Percentiles rank a stretch among this genome's conserved stretches.
Conservation (phyloP, 2,113 vertebrate species). For the Myotis yumanensis region DNA sequence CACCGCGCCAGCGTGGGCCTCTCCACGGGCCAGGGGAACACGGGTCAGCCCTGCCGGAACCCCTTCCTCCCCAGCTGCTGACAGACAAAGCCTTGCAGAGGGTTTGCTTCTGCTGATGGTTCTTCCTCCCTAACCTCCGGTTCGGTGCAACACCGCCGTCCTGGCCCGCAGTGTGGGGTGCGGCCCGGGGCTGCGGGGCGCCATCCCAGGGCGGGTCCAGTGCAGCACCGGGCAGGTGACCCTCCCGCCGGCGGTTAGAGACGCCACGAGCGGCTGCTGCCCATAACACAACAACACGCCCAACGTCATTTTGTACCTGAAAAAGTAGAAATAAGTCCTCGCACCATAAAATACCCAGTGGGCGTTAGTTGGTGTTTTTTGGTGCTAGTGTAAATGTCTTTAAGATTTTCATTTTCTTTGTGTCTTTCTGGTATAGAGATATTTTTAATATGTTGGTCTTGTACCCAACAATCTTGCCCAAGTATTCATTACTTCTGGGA, state of each 20-base stretch:
- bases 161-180: neutral
- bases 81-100: slow-evolving; percentile 75
- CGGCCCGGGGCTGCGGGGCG: neutral
- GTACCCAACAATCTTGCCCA: neutral
- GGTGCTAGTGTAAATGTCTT: neutral
- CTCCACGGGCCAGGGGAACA: slow-evolving; percentile 80
- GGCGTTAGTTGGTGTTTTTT: neutral
- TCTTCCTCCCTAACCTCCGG: slow-evolving; percentile 61
- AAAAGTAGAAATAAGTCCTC: neutral
- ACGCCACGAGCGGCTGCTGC: neutral
- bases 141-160: slow-evolving; percentile 24
- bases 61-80: slow-evolving; percentile 75
- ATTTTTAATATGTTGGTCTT: neutral
- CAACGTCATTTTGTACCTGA: neutral
- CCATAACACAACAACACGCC: neutral
- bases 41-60: slow-evolving; percentile 76
- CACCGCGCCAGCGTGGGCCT: slow-evolving; percentile 69
- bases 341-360: neutral
- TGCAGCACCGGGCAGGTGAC: neutral
- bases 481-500: slow-evolving; percentile 25
- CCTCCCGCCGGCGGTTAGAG: slow-evolving; percentile 3
- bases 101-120: slow-evolving; percentile 66
- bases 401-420: neutral
- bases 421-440: neutral
- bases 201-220: neutral